Conservation (phyloP, 1,140 invertebrate species). For the Pachypsylla venusta region DNA sequence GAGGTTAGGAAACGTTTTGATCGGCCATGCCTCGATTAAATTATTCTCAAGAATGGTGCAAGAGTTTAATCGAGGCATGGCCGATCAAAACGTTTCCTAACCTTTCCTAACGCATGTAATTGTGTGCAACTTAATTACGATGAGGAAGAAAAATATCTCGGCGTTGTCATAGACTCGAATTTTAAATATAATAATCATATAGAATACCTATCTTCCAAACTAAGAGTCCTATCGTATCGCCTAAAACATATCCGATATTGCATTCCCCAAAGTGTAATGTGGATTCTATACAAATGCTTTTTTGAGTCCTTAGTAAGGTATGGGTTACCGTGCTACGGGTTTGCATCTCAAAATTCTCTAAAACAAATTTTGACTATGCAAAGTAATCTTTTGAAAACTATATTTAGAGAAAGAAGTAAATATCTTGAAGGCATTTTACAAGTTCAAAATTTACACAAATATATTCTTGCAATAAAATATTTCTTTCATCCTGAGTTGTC, state of each 20-base stretch:
- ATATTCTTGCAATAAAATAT: neutral
- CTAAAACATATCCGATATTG: neutral
- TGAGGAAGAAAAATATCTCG: neutral
- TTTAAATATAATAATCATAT: neutral
- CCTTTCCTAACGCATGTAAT: no score
- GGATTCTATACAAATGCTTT: neutral
- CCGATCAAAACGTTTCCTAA: no score
- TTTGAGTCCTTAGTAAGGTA: constrained; percentile 4
- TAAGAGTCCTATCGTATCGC: neutral
- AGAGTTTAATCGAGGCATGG: no score
- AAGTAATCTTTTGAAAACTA: neutral
- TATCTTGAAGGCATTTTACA: neutral
- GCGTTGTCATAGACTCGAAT: neutral
- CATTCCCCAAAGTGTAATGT: neutral
- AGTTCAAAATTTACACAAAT: neutral
- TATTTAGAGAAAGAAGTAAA: neutral
- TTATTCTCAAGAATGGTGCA: no score
- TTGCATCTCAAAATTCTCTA: neutral
- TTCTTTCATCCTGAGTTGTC: neutral
- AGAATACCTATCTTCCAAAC: neutral
- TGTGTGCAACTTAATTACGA: neutral
- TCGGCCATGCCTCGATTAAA: no score
- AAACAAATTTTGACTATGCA: neutral
- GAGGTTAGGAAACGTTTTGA: no score
- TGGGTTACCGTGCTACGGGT: neutral